Conservation (phyloP, 2,888 invertebrate species). For the Sphecodes monilicornis region DNA sequence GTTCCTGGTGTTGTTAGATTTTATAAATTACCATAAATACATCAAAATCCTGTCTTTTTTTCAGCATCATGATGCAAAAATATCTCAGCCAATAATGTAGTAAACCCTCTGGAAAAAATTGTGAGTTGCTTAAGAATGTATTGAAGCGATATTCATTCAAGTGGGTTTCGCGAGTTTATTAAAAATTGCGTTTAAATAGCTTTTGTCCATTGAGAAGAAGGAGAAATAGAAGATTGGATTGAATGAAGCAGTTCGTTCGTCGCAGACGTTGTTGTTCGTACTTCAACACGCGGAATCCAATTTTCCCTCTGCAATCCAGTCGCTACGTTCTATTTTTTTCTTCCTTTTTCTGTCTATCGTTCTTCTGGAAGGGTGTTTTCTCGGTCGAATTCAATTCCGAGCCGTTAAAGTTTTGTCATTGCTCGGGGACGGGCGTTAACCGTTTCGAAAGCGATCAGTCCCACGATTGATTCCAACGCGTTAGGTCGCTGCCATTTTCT, state of each 20-base stretch:
- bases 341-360: conserved; percentile 39
- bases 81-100: no score
- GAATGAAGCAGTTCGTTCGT: conserved; percentile 45
- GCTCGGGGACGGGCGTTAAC: conserved; percentile 70
- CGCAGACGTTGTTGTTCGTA: conserved; percentile 41
- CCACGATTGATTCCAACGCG: conserved; percentile 42
- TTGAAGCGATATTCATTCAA: not conserved
- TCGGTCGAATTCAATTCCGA: conserved; percentile 72
- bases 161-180: not conserved
- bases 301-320: conserved; percentile 69
- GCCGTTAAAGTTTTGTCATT: conserved; percentile 75
- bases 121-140: not conserved
- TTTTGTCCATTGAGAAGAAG: not conserved
- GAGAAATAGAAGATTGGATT: conserved; percentile 25
- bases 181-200: conserved; percentile 15
- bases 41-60: not conserved
- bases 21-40: not conserved
- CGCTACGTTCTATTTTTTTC: conserved; percentile 58
- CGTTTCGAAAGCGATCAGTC: conserved; percentile 48
- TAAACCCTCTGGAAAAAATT: not conserved
- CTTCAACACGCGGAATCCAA: conserved; percentile 74
- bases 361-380: conserved; percentile 36
- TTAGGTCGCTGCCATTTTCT: conserved; percentile 13
- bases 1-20: no score
- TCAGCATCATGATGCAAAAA: no score